Base-by-base conservation (phyloP, 2,113 vertebrate genomes). In the Pipa parva region DNA sequence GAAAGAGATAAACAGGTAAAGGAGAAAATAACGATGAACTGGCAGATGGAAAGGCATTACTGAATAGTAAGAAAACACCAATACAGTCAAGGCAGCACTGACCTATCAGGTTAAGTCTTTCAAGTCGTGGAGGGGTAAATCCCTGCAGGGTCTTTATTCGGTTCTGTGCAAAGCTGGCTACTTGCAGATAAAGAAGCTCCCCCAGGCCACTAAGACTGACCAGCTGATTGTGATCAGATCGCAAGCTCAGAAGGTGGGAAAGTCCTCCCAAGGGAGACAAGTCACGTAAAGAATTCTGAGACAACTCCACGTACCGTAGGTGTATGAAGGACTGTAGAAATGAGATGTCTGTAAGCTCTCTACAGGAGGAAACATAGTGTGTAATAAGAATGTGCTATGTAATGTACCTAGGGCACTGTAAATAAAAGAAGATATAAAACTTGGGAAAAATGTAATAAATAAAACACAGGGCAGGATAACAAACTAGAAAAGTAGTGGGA, bases 221-320 rank as follows among this genome's bases (percentile, higher is more conserved):
- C 18, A 97, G 78, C 61, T 72, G 78, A 68, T 99, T 99, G 27
- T 55, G 51, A 37, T 98, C 92, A 64, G 86, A 89, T 78, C 94
- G 94, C 63, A 99, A 83, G 92, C 92, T 95, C 29, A 99, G 89
- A 46, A 99, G 82, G 48, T 96, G 87, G 0, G 81, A 92, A 59
- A 98, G 88, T 42, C 56, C 59, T 25, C 81, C 84, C 77, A 99
- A 77, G 0, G 93, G 87, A 15, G 88, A 84, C 49, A 99, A 80
- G 81, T 96, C 92, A 5, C 68, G 75, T 10, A 99, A 73, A 48
- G 82, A 79, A 77, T 99, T 99, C 63, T 85, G 87, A 28, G 95
- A 95, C 59, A 98, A 10, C 73, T 99, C 93, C 83, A 98, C 84
- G 2, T 93, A 97, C 8, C 91, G 90, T 63, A 98, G 79, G 71